Conservation (phyloP, 2,888 invertebrate genomes). For the Odontocolon sp. region DNA sequence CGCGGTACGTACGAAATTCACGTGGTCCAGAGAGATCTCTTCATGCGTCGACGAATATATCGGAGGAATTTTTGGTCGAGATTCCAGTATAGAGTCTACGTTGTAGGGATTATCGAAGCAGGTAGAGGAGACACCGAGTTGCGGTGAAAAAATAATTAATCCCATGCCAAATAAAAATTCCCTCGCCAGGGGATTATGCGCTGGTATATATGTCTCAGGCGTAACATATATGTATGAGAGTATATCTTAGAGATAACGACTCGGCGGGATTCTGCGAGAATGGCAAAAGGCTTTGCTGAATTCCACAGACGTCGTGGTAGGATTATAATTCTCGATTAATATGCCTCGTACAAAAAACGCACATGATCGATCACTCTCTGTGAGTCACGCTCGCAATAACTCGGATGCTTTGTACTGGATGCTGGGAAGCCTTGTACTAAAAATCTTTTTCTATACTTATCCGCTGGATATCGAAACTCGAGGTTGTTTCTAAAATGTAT, state of each 20-base stretch:
- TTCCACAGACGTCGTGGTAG: conserved; percentile 52
- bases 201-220: neutral
- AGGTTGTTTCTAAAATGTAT: no score
- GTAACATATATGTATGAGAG: neutral
- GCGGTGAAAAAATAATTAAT: conserved; percentile 68
- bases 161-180: conserved; percentile 54
- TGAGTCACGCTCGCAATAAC: conserved; percentile 2
- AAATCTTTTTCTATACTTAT: no score
- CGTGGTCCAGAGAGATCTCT: neutral
- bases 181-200: conserved; percentile 53
- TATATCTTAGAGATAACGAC: conserved; percentile 18
- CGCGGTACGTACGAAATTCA: conserved; percentile 16
- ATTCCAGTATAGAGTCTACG: conserved; percentile 3
- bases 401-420: neutral
- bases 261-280: conserved; percentile 18
- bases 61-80: conserved; percentile 38
- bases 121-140: neutral
- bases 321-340: conserved; percentile 68
- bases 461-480: no score
- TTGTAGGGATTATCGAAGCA: conserved; percentile 39
- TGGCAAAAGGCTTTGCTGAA: conserved; percentile 43
- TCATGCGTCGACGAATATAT: conserved; percentile 1
- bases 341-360: conserved; percentile 44
- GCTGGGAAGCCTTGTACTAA: neutral
- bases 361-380: conserved; percentile 61